Base-by-base conservation (phyloP, 1,140 invertebrate genomes). In the Sarcophaga bullata region DNA sequence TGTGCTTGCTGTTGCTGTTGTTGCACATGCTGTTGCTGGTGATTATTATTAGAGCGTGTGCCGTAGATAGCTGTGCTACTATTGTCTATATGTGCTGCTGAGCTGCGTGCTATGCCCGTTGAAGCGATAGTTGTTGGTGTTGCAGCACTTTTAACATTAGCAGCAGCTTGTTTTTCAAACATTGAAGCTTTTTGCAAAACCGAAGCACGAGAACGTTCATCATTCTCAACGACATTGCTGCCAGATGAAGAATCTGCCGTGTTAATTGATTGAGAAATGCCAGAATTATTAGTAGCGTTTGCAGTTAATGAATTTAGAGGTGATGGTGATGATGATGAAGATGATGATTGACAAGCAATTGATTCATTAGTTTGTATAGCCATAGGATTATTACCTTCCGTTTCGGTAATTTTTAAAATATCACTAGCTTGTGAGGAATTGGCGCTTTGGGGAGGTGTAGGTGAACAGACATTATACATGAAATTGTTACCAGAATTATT, bases 181-280 rank as follows among this genome's bases (percentile, higher is more conserved):
- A 90, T 89, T 15, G 89, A 90, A 7, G 87, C 86, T 84, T 90
- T 90, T 52, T 90, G 88, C 54, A 90, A 80, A 1, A 90, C 89
- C 3, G 89, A 90, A 78, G 88, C 89, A 19, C 87, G 84, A 0
- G 87, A 88, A 50, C 87, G 85, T 58, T 90, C 89, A 49, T 90
- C 89, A 48, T 84, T 81, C 15, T 88, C 86, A 2, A 87, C 86
- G 37, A 73, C 81, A 13, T 48, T 82, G 11, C 75, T 48, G 6
- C 48, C 49, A 3, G 62, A 72, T 0, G 84, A 75, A 76, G 83
- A 82, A 52, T 48, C 81, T 15, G 81, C 72, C 8, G 25, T 50
- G 52, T 81, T 80, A n/a, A n/a, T n/a, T n/a, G 62, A 49, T n/a
- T 58, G 82, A 76, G 50, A 73, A 82, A 81, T 81, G 8, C 81